Base-by-base conservation (phyloP, 2,113 vertebrate species). In the Terrapene triunguis region DNA sequence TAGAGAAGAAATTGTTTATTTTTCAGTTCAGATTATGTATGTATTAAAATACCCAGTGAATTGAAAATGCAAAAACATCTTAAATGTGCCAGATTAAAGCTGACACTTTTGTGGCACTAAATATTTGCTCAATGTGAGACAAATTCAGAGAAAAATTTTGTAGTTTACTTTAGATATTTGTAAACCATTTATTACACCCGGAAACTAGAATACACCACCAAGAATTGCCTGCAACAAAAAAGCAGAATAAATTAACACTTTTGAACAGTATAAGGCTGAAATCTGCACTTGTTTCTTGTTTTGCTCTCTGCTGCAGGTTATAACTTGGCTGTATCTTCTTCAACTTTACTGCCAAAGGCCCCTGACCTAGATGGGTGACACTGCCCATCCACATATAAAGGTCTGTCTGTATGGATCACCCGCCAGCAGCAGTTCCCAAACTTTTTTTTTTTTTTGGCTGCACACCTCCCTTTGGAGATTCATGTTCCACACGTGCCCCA, bases 111-210 rank as follows among this genome's bases (percentile, higher is more conserved):
- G 4, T 10, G 0, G 17, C 65, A 38, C n/a, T 38, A 65, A 6
- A 78, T 11, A 0, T 4, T 1, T 50, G 11, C 16, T 3, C 0
- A 7, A 9, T 22, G 47, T 0, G 2, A 47, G 27, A 1, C 7
- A 80, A 25, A 2, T 0, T 0, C 1, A 1, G 0, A 0, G 1
- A 19, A 29, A n/a, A 1, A 5, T 29, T 50, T 57, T 11, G 0
- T 5, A 82, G 65, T 42, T 22, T 69, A 87, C 2, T 59, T 59
- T 53, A 42, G 27, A 29, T 57, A 27, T n/a, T 0, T 0, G 0
- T 48, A 57, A 81, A 29, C 50, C 29, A 80, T 27, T 35, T 50
- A 69, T 32, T n/a, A 32, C 32, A 53, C 21, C 51, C 21, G 21
- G 57, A 32, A 88, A 81, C 48, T 29, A 5, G 35, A 81, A 51